A percentile compares a stretch with the other conserved stretches of the same genome.
Evolutionary conservation across 2,797 vertebrate species (phyloP).

Genomic region (Margarornis squamiger): DNA sequence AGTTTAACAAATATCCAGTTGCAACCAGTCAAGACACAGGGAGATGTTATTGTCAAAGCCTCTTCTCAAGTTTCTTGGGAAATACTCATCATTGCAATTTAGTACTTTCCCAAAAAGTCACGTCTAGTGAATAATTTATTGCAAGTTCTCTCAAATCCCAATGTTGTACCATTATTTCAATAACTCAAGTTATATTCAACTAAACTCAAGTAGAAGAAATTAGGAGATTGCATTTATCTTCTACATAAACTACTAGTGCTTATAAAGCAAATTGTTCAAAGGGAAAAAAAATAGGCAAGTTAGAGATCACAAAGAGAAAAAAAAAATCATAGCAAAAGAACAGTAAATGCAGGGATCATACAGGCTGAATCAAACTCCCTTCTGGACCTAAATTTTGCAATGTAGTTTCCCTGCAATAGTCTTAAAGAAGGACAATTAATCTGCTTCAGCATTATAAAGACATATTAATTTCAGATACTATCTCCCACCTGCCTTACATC

Average conservation of each 20-base stretch:
- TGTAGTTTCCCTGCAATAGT: neutral
- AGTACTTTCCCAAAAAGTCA: neutral
- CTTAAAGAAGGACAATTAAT: neutral
- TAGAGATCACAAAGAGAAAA: neutral
- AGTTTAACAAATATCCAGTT: neutral
- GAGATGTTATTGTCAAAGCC: neutral
- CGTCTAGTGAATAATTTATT: neutral
- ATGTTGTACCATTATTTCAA: neutral
- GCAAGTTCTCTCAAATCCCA: neutral
- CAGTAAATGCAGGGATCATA: neutral
- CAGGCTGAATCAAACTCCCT: neutral
- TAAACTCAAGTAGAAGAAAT: neutral
- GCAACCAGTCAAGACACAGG: neutral
- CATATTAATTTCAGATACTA: neutral
- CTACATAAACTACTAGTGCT: neutral
- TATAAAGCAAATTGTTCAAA: neutral
- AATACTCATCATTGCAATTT: neutral
- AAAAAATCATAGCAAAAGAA: neutral
- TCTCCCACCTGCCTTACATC: neutral
- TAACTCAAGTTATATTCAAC: neutral
- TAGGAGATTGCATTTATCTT: neutral
- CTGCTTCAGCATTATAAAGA: neutral
- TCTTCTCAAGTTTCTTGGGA: neutral
- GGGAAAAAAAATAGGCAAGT: neutral
- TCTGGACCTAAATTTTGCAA: neutral